Percentiles rank a stretch among this genome's conserved stretches.
phyloP scores from a whole-genome alignment of 2,888 invertebrate genomes.

The Drosophila paranaensis region DNA sequence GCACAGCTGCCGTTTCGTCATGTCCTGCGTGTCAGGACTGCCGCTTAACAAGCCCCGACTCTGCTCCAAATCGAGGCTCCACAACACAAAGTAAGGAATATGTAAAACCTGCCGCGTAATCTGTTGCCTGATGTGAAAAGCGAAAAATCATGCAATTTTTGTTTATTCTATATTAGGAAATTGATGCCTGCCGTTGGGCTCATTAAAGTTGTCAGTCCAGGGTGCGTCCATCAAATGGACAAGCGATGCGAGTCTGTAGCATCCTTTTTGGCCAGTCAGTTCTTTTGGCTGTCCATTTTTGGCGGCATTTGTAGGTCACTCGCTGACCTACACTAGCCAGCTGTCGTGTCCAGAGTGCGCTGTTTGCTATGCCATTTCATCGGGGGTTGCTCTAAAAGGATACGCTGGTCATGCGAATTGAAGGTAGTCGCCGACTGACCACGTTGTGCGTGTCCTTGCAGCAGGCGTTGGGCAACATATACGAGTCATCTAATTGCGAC shows the following conservation, averaged over 20 bases:
- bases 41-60: conserved; percentile 39
- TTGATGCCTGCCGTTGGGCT: conserved; percentile 37
- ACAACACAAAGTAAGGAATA: neutral
- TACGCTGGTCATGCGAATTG: conserved; percentile 66
- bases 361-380: conserved; percentile 46
- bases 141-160: conserved; percentile 55
- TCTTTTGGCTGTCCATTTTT: conserved; percentile 53
- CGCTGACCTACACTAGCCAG: conserved; percentile 66
- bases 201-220: conserved; percentile 59
- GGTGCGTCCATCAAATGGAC: conserved; percentile 52
- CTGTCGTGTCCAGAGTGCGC: conserved; percentile 43
- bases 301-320: conserved; percentile 70
- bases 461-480: conserved; percentile 43
- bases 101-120: conserved; percentile 46
- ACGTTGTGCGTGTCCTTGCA: conserved; percentile 45
- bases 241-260: conserved; percentile 16
- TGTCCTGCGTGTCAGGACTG: conserved; percentile 28
- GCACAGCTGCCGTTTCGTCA: conserved; percentile 71
- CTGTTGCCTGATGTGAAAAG: conserved; percentile 23
- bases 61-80: conserved; percentile 5
- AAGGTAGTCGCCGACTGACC: conserved; percentile 48
- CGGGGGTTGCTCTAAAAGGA: conserved; percentile 66
- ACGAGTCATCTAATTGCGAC: conserved; percentile 64
- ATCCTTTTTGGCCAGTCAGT: conserved; percentile 47
- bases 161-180: conserved; percentile 29